phyloP scores from a whole-genome alignment of 2,888 invertebrate genomes.

The Zelleria hepariella region DNA sequence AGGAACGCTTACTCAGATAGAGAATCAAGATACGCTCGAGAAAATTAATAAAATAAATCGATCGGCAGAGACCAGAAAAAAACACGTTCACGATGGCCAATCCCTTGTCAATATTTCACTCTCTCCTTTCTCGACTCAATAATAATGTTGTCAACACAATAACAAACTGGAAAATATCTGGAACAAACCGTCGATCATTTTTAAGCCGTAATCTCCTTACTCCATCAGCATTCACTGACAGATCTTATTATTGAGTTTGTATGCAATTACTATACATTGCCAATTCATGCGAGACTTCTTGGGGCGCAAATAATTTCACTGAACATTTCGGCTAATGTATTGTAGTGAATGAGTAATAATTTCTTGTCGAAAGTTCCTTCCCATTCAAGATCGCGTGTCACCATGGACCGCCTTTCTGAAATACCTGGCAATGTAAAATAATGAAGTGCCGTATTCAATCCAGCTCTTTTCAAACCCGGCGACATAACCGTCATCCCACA shows the following conservation, averaged over 20 bases:
- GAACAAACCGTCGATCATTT: conserved; percentile 6
- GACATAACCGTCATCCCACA: not conserved
- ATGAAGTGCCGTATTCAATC: conserved; percentile 4
- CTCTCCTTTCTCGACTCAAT: conserved; percentile 1
- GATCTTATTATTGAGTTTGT: conserved; percentile 5
- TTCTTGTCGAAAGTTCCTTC: conserved; percentile 8
- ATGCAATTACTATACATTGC: conserved; percentile 1
- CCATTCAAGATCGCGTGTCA: not conserved
- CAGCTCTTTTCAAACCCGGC: not conserved
- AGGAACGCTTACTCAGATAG: not conserved
- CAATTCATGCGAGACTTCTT: not conserved
- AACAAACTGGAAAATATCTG: conserved; percentile 4
- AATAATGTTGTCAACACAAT: conserved; percentile 5
- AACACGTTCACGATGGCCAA: not conserved
- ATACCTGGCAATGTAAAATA: conserved; percentile 1
- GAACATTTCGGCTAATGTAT: conserved; percentile 8
- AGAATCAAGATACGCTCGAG: not conserved
- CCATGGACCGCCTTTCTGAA: not conserved
- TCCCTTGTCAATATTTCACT: not conserved
- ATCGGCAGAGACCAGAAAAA: not conserved
- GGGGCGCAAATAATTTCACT: not conserved
- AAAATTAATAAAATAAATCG: not conserved
- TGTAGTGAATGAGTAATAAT: conserved; percentile 6
- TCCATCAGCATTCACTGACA: conserved; percentile 3
- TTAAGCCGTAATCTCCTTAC: conserved; percentile 4